Conservation (phyloP, 2,888 invertebrate genomes). For the Tipula helvola region DNA sequence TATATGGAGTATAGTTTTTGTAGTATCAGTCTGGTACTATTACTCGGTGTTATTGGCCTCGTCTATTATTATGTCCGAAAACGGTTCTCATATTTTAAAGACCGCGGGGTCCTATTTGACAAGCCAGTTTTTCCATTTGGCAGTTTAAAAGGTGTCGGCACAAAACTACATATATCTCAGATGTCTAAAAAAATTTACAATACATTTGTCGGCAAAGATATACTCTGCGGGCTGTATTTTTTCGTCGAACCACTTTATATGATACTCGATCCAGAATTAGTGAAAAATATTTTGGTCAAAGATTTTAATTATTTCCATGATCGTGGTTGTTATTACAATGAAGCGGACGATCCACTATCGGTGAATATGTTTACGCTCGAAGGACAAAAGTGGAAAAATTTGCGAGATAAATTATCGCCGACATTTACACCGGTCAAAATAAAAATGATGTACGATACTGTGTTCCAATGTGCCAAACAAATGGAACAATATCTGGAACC, state of each 20-base stretch:
- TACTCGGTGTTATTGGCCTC: neutral
- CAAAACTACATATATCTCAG: constrained; percentile 20
- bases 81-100: constrained; percentile 21
- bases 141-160: constrained; percentile 21
- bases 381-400: constrained; percentile 19
- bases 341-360: constrained; percentile 27
- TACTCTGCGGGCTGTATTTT: constrained; percentile 16
- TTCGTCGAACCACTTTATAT: constrained; percentile 15
- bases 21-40: neutral
- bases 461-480: constrained; percentile 24
- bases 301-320: constrained; percentile 32
- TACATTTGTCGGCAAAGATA: constrained; percentile 13
- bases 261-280: constrained; percentile 22
- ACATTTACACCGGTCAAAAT: constrained; percentile 29
- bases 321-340: constrained; percentile 26
- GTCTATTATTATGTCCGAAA: constrained; percentile 10
- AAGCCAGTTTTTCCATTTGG: constrained; percentile 23
- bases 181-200: constrained; percentile 19
- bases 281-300: constrained; percentile 26
- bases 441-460: constrained; percentile 34
- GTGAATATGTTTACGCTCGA: constrained; percentile 27
- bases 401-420: no score
- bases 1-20: neutral
- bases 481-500: constrained; percentile 20
- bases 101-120: constrained; percentile 24